Evolutionary conservation across 1,140 invertebrate genomes (phyloP), one percentile per base, ranked within the genome.

Genomic region (Zaprionus davidi): DNA sequence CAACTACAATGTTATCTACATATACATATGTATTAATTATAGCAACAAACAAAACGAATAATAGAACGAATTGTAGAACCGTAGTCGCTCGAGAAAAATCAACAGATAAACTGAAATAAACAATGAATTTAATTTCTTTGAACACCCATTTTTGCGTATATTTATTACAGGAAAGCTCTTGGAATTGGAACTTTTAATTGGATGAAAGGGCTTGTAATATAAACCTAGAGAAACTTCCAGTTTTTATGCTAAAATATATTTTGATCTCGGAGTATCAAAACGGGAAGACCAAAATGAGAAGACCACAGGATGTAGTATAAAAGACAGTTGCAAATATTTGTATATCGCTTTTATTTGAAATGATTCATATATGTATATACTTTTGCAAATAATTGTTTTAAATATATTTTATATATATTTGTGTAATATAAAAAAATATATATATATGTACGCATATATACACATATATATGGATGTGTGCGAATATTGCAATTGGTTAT

Each of bases 301-400:
- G 38, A n/a, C 4, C 13, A 15, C n/a, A 41, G 38, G 0, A n/a
- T n/a, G 5, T 11, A 11, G 2, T 34, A 49, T 11, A 28, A 68
- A 75, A 63, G 24, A 4, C 60, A 44, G 2, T 5, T 38, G 17
- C 46, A 74, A 64, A 60, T 84, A 70, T 85, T 85, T 85, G 82
- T 85, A 86, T 86, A 85, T 85, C 82, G 82, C 82, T 86, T 85
- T 85, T 85, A 85, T 85, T 85, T 85, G 81, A 86, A 81, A 85
- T 82, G 80, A 82, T 78, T 82, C 70, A 82, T 82, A 82, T 82
- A 82, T 81, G 77, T 80, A 78, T 81, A 79, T 80, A 78, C 74
- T 76, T 80, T 82, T 82, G 79, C 79, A 82, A 82, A 82, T 82
- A 82, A 82, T 66, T 82, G 75, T 74, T 82, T 68, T 82, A 82